Base-by-base conservation (phyloP, 1,140 invertebrate species). In the Glossosoma conforme region DNA sequence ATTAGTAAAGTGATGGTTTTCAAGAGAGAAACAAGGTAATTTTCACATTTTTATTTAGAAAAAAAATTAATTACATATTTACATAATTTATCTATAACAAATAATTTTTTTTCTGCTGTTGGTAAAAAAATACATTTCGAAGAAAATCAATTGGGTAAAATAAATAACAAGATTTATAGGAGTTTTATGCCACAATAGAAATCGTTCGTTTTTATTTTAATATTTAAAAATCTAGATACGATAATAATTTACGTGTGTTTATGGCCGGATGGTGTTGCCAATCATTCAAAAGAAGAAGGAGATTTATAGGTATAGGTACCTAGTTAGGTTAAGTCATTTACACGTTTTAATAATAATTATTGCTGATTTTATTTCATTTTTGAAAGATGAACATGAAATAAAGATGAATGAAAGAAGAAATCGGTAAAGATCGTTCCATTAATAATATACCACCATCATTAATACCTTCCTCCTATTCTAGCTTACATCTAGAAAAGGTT, bases 21-120 rank as follows among this genome's bases (percentile, higher is more conserved):
- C n/a, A 37, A n/a, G 5, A 37, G 13, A 14, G 13, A 6, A 8
- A 37, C 35, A 37, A 9, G 8, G 24, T 25, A 24, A 40, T 54
- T 55, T 49, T 44, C 36, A 49, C 19, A 24, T 57, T 57, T 58
- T 58, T 58, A 51, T 51, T 54, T 51, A 54, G 48, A 52, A 58
- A 58, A 52, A 58, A 54, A 45, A 38, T 25, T 52, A 58, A 58
- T 58, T 58, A 58, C 56, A 58, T 58, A 58, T 58, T 54, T 58
- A 58, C 56, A 58, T 54, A 58, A 58, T 54, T 58, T 54, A 58
- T 52, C 52, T 58, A 54, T 58, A 53, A 58, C 50, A 53, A 58
- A 53, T 48, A 32, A 18, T 56, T 58, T 52, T 58, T 38, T 19
- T 37, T 44, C 48, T 51, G 37, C 40, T 33, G 43, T 52, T 57